phyloP scores from a whole-genome alignment of 1,140 invertebrate genomes.

The Bursaphelenchus mucronatus region DNA sequence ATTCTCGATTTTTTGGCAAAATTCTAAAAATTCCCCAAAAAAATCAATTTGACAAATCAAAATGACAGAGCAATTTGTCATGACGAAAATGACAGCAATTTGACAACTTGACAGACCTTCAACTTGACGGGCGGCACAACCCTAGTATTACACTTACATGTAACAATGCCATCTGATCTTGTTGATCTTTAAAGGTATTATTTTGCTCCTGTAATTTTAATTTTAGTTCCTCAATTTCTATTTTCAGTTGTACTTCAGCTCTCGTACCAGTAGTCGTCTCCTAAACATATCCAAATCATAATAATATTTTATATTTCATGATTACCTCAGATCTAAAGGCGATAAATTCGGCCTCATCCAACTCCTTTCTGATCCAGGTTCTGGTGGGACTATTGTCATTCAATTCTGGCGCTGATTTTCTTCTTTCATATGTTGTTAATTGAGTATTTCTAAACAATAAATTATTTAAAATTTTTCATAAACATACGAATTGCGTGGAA shows the following conservation, averaged over 20 bases:
- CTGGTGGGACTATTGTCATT: slow-evolving; percentile 14
- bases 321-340: slow-evolving; percentile 19
- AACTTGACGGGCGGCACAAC: too few relatives aligned
- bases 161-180: slow-evolving; percentile 39
- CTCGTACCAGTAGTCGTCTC: not conserved
- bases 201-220: slow-evolving; percentile 38
- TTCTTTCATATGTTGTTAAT: slow-evolving; percentile 15
- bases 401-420: slow-evolving; percentile 42
- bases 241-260: slow-evolving; percentile 30
- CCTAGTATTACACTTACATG: slow-evolving; percentile 26
- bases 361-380: slow-evolving; percentile 41
- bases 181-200: slow-evolving; percentile 35
- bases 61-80: too few relatives aligned
- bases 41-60: too few relatives aligned
- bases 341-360: slow-evolving; percentile 37
- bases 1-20: too few relatives aligned
- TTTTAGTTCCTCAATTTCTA: slow-evolving; percentile 37
- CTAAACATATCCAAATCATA: not conserved
- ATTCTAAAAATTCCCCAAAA: too few relatives aligned
- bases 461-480: slow-evolving; percentile 3
- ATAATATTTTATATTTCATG: not conserved
- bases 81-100: too few relatives aligned
- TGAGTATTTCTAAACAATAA: slow-evolving; percentile 11
- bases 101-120: too few relatives aligned
- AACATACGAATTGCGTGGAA: slow-evolving; percentile 2